Base-by-base conservation (phyloP, 2,113 vertebrate genomes). In the Anhinga rufa region DNA sequence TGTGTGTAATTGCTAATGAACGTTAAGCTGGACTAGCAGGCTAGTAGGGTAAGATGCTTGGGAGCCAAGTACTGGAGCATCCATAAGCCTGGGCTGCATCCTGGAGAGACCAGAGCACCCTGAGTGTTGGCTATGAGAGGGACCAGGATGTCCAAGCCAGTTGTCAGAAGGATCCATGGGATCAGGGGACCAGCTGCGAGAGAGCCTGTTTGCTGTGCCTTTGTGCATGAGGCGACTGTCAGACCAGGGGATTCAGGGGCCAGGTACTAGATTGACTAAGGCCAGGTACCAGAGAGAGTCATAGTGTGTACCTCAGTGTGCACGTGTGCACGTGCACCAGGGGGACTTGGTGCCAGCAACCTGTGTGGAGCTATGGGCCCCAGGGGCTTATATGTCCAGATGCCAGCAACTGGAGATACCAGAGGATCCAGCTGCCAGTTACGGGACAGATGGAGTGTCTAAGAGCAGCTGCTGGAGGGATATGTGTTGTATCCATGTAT, bases 331-430 rank as follows among this genome's bases (percentile, higher is more conserved):
- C 8, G 19, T 68, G 58, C 26, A 62, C 31, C 26, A 7, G 9
- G 21, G 31, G 31, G 2, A 44, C 25, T 54, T 44, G 22, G 49
- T 44, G 4, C 25, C 58, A 64, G 75, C 49, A 78, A 4, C 28
- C n/a, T 3, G 0, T 15, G 14, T 72, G 48, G 29, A 44, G 4
- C 36, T 42, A 2, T 0, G 0, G 32, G 32, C 26, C 34, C 55
- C 14, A 6, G 29, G 48, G 57, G 9, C 34, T 77, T 80, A 6
- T 36, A 5, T 36, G 28, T 68, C 52, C 17, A 1, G 26, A 7
- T 75, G 48, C 18, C 51, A 71, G 57, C 61, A 76, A 10, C 52
- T 68, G 90, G 66, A 80, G n/a, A 51, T 42, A 44, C 34, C 42
- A 66, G 44, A 69, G 65, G 51, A 82, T 82, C 40, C 48, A 51